Evolutionary conservation across 2,113 vertebrate species (phyloP).

Genomic region (Cyanistes caeruleus): DNA sequence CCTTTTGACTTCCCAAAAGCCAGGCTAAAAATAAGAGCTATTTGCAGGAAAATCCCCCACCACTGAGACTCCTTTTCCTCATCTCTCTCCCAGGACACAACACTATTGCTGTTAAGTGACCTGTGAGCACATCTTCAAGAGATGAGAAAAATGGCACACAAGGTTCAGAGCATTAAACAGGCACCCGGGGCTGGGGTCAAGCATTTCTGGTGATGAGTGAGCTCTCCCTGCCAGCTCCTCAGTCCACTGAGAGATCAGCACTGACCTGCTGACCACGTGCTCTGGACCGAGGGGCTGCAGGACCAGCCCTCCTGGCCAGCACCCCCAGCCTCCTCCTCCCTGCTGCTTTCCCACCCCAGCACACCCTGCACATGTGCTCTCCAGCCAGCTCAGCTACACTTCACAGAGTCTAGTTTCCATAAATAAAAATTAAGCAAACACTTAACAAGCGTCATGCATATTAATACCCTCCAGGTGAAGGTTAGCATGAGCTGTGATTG

Average conservation of each 20-base stretch:
- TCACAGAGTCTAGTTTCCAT: constrained; percentile 52
- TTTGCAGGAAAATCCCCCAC: constrained; percentile 31
- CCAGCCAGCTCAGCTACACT: constrained; percentile 21
- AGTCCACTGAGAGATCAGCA: background rate
- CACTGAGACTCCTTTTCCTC: background rate
- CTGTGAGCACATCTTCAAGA: background rate
- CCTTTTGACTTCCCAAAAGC: background rate
- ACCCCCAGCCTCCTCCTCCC: background rate
- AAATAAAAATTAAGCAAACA: constrained; percentile 74
- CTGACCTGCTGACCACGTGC: background rate
- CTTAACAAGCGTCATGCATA: constrained; percentile 69
- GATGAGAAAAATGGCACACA: background rate
- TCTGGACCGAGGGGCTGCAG: background rate
- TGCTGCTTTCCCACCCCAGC: background rate
- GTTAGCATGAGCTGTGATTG: constrained; percentile 65
- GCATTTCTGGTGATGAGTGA: background rate
- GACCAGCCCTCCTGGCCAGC: background rate
- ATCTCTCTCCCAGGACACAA: background rate
- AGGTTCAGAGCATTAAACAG: constrained; percentile 47
- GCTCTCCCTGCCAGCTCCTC: background rate
- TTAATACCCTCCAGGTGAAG: constrained; percentile 74
- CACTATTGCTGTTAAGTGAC: background rate
- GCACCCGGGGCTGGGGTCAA: constrained; percentile 56
- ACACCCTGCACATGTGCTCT: background rate
- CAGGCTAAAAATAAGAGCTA: constrained; percentile 31